Evolutionary conservation across 2,888 invertebrate genomes (phyloP), one percentile per base, ranked within the genome.

Genomic region (Chymomyza amoena): DNA sequence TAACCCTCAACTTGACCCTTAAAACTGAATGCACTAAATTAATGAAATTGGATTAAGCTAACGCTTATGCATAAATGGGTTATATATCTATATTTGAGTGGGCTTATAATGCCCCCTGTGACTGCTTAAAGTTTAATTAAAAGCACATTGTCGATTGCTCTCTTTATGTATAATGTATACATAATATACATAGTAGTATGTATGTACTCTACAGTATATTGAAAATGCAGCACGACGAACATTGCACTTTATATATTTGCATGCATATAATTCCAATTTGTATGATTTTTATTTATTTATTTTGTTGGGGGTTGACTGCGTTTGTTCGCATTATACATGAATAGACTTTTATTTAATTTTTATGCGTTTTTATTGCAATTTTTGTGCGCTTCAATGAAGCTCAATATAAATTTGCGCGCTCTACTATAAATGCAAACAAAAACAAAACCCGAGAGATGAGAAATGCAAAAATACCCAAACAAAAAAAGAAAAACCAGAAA

Each of bases 351-450:
- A 20, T 32, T 54, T 54, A 28, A 18, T 64, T n/a, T 25, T 64
- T 25, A 16, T 64, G 64, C 32, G n/a, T 65, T 57, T 45, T 28
- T 88, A 88, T 88, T 87, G 88, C 88, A 84, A 88, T 88, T 88
- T 51, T 84, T 75, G 76, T 82, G 85, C 89, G 85, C 84, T 84
- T 82, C 88, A 84, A 74, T 87, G 85, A 79, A 88, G 80, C 87
- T 82, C 89, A 84, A 84, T 88, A 82, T 84, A 57, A 82, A 84
- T 74, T 74, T 72, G 68, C 50, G 32, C 56, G 68, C 51, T 28
- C 66, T 67, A 62, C 60, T 54, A 54, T 45, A 57, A 57, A 25
- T 57, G 57, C 57, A 57, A 15, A 15, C 57, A 18, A 25, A 57
- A 57, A 57, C 20, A 25, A 18, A 57, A 54, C 7, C 51, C n/a